Evolutionary conservation across 2,797 vertebrate species (phyloP).

Genomic region (Cryptoprocta ferox): DNA sequence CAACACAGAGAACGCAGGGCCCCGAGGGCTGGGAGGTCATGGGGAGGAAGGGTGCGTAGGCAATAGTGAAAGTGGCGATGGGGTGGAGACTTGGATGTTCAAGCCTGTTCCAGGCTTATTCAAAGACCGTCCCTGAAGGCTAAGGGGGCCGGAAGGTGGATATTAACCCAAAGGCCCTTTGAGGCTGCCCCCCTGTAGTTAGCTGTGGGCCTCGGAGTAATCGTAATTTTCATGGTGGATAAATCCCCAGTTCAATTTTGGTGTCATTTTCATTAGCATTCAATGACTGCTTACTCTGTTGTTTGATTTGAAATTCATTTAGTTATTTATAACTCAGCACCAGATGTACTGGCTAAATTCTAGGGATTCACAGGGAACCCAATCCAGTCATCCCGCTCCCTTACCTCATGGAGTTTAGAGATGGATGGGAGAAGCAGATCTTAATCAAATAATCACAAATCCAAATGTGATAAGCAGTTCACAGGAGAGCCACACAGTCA

Average conservation of each 20-base stretch:
- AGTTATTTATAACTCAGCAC: background rate
- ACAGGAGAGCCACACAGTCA: background rate
- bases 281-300: background rate
- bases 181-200: background rate
- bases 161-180: background rate
- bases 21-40: background rate
- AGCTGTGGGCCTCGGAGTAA: background rate
- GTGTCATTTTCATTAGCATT: background rate
- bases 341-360: background rate
- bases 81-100: background rate
- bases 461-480: background rate
- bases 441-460: background rate
- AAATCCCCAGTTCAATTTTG: background rate
- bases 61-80: background rate
- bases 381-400: background rate
- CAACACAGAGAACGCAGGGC: background rate
- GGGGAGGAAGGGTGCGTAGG: background rate
- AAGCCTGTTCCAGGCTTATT: background rate
- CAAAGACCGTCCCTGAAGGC: accelerated
- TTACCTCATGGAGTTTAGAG: background rate
- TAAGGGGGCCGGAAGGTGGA: background rate
- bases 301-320: background rate
- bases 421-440: background rate
- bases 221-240: background rate
- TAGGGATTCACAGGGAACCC: background rate